Base-by-base conservation (phyloP, 2,888 invertebrate species). In the Mesopsocus fuscifrons region DNA sequence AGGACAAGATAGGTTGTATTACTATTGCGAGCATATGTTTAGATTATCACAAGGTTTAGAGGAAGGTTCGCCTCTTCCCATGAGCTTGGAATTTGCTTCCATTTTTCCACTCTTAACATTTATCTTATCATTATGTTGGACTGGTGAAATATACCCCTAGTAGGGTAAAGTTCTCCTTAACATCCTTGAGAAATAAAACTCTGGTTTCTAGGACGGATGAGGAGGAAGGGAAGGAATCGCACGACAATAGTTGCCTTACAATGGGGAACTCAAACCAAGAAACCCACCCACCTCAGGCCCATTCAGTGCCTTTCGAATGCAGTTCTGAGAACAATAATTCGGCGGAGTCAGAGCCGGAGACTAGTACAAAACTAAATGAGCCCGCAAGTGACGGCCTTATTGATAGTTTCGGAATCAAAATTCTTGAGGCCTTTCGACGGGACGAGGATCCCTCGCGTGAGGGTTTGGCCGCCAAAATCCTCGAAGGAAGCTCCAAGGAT, bases 331-430 rank as follows among this genome's bases (percentile, higher is more conserved):
- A 30, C 17, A 41, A 17, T 21, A 6, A 23, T 18, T 43, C 45
- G 16, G 18, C 16, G 22, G 45, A 44, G 8, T 34, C 30, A 17
- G 38, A 45, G 38, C 15, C 43, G 15, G 17, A 40, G 31, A 17
- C 16, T 16, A 26, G 23, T 16, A 33, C 44, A 30, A 31, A 45
- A 40, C 35, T 38, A 43, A 38, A 41, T 40, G 43, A 45, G 30
- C 31, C 33, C n/a, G 23, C 5, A 8, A 33, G 13, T 9, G 18
- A 38, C 18, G 3, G 20, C 17, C 21, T 38, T 17, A 38, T 38
- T 13, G 38, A 38, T n/a, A 38, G 20, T 18, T 38, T 38, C 38
- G 38, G 11, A 20, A 38, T n/a, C 11, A 38, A 38, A 20, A 38
- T 38, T 13, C 17, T 16, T 13, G 38, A 38, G 21, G 38, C 38